Conservation (phyloP, 2,888 invertebrate genomes). For the Leptothorax acervorum region DNA sequence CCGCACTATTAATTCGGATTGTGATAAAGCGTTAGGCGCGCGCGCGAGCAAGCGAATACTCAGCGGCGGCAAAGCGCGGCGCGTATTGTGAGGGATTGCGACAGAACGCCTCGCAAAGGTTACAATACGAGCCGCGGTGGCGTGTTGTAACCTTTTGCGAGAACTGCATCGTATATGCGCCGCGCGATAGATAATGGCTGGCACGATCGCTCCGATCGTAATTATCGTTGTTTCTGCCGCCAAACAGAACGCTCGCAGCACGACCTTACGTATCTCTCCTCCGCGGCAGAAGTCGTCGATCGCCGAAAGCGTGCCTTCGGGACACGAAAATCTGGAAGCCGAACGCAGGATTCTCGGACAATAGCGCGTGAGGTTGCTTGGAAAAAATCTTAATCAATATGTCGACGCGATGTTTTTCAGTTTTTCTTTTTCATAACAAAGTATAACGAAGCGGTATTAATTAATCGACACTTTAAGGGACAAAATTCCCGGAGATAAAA, state of each 20-base stretch:
- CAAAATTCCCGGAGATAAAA: background rate
- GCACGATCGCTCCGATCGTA: conserved; percentile 72
- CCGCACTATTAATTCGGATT: conserved; percentile 68
- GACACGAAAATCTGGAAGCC: background rate
- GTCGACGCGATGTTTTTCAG: background rate
- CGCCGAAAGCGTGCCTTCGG: background rate
- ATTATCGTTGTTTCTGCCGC: conserved; percentile 63
- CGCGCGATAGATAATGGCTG: conserved; percentile 65
- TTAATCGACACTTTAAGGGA: background rate
- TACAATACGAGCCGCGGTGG: conserved; percentile 73
- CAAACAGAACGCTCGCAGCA: conserved; percentile 36
- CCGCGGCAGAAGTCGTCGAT: conserved; percentile 14
- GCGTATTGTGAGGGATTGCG: conserved; percentile 71
- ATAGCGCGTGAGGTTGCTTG: background rate
- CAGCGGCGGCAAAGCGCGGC: conserved; percentile 21
- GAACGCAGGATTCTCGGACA: conserved; percentile 36
- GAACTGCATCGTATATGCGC: conserved; percentile 59
- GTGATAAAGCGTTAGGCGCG: conserved; percentile 61
- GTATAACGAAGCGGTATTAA: background rate
- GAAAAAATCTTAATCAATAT: background rate
- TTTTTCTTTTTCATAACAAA: background rate
- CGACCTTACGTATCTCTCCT: conserved; percentile 44
- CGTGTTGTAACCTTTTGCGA: conserved; percentile 73
- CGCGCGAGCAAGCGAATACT: background rate
- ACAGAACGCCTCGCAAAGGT: conserved; percentile 70